Conservation (phyloP, 2,888 invertebrate species). For the Hyposoter dolosus region DNA sequence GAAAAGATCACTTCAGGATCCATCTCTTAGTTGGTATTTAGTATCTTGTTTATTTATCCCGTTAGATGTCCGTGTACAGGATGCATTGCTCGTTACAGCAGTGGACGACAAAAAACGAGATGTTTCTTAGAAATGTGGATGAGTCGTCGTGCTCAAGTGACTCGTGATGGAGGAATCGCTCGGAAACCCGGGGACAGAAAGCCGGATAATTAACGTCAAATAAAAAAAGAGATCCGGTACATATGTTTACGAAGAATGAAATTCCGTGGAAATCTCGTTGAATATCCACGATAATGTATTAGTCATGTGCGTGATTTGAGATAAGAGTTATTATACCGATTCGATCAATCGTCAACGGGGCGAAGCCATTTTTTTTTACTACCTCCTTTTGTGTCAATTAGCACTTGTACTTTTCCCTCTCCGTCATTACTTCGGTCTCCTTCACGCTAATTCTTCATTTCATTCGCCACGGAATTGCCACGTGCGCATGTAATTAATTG, state of each 20-base stretch:
- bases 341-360: slow-evolving; percentile 57
- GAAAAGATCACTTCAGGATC: slow-evolving; percentile 15
- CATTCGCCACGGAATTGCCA: neutral
- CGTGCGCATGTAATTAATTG: slow-evolving; percentile 49
- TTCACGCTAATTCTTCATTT: neutral
- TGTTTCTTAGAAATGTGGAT: slow-evolving; percentile 24
- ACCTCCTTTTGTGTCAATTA: slow-evolving; percentile 55
- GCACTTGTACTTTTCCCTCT: slow-evolving; percentile 30
- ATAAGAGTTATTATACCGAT: slow-evolving; percentile 59
- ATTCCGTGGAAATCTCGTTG: slow-evolving; percentile 20
- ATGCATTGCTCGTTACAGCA: slow-evolving; percentile 8
- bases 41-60: slow-evolving; percentile 17
- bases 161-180: slow-evolving; percentile 2
- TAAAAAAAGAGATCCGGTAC: slow-evolving; percentile 1
- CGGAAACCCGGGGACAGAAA: neutral
- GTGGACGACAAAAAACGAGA: neutral
- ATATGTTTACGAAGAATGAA: slow-evolving; percentile 1
- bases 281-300: slow-evolving; percentile 11
- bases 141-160: slow-evolving; percentile 28
- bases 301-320: slow-evolving; percentile 52
- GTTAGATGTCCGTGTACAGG: neutral
- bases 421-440: neutral
- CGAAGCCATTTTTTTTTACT: slow-evolving; percentile 53
- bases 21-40: neutral
- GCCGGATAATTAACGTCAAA: neutral